Evolutionary conservation across 2,888 invertebrate genomes (phyloP), one percentile per base, ranked within the genome.

Genomic region (Luperina nickerlii): DNA sequence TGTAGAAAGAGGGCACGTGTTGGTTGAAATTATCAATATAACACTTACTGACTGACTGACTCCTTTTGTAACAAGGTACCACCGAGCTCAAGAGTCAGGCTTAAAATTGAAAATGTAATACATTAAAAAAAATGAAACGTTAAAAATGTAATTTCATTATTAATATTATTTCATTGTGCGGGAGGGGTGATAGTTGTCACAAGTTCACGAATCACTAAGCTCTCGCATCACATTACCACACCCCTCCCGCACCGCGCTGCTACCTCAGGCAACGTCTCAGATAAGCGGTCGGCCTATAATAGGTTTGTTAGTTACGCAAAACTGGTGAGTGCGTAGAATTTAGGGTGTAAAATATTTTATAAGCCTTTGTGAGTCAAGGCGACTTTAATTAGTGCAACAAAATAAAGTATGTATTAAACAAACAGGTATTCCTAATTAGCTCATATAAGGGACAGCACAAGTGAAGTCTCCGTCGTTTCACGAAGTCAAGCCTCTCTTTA

Each of bases 401-500:
- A 2, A 48, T 45, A 48, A 63, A 63, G 11, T 57, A 48, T 42
- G 20, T 62, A 65, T 72, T n/a, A n/a, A n/a, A n/a, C 51, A 78
- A 65, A 54, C 8, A 60, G 51, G 0, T 42, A 42, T 27, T 63
- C 32, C n/a, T 45, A 42, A 67, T 87, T 70, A 75, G 32, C 32
- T 38, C 42, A 76, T 76, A 62, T 74, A 71, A 72, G 73, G 74
- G 68, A 32, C 75, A 74, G 57, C 42, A 45, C 54, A 38, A 74
- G 76, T 77, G 32, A 71, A 76, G 78, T 75, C 60, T 70, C 60
- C 54, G 67, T 42, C 71, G 42, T 65, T 78, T 51, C 72, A 68
- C 77, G 72, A 51, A 80, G 78, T 76, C 72, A 82, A 86, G 88
- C 38, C 48, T 63, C 83, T 81, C 88, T 86, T 80, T 79, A 86